phyloP scores from a whole-genome alignment of 2,113 vertebrate species.

The Stercorarius parasiticus region DNA sequence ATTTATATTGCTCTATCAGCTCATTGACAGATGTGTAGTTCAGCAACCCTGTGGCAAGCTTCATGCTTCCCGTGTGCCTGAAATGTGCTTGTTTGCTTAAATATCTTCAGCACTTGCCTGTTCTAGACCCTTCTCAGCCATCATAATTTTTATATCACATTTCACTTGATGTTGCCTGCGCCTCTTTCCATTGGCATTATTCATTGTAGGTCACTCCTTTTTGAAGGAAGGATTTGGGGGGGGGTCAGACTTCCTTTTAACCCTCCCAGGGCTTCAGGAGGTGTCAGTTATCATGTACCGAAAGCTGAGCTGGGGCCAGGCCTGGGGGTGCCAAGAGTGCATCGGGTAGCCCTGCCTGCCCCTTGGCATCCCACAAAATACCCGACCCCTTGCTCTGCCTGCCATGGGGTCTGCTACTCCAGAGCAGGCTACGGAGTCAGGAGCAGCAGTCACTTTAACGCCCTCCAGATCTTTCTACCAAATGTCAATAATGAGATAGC shows the following conservation, averaged over 20 bases:
- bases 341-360: background rate
- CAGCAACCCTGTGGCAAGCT: background rate
- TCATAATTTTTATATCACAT: background rate
- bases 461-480: background rate
- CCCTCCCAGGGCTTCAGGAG: background rate
- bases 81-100: background rate
- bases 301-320: background rate
- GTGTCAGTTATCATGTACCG: accelerated
- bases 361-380: background rate
- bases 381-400: background rate
- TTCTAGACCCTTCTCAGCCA: background rate
- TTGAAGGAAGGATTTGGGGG: background rate
- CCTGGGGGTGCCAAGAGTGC: background rate
- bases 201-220: background rate
- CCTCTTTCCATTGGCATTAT: background rate
- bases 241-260: background rate
- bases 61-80: background rate
- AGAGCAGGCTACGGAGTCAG: background rate
- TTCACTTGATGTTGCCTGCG: background rate
- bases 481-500: background rate
- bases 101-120: background rate
- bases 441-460: background rate
- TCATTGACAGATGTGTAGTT: background rate
- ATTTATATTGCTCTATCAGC: background rate
- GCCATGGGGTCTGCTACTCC: background rate